phyloP scores from a whole-genome alignment of 2,888 invertebrate species.

The Caenorhabditis afra region DNA sequence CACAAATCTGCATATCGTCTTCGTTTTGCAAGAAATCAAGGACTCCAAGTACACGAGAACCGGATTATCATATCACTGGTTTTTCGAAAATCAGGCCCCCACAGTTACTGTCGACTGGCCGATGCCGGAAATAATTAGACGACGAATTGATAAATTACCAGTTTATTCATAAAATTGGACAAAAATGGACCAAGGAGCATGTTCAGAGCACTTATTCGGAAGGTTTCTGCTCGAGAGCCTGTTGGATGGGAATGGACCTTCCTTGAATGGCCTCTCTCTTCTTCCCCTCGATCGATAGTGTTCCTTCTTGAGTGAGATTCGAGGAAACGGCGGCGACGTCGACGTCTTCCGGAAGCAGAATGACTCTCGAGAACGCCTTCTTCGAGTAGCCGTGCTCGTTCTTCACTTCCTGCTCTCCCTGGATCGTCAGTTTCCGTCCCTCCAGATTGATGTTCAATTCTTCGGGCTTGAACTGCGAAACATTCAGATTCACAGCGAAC shows the following conservation, averaged over 20 bases:
- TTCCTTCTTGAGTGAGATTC: constrained; percentile 43
- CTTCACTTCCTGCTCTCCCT: constrained; percentile 61
- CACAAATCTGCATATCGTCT: not conserved
- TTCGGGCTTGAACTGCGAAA: constrained; percentile 64
- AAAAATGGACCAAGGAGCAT: no score
- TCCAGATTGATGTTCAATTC: constrained; percentile 66
- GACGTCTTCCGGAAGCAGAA: constrained; percentile 60
- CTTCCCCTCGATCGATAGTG: constrained; percentile 59
- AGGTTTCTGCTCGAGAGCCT: constrained; percentile 46
- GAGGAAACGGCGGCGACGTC: constrained; percentile 55
- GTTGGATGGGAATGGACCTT: constrained; percentile 46
- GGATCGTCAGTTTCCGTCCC: constrained; percentile 58
- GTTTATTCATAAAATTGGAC: no score
- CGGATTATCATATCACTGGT: constrained; percentile 44
- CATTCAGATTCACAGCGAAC: constrained; percentile 62
- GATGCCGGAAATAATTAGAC: no score
- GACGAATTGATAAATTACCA: no score
- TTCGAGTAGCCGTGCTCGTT: constrained; percentile 57
- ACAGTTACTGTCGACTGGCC: constrained; percentile 4
- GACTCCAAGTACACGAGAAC: constrained; percentile 18
- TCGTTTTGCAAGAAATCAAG: constrained; percentile 24
- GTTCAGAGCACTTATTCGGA: no score
- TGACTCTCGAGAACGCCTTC: constrained; percentile 63
- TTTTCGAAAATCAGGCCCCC: constrained; percentile 18
- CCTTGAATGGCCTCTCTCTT: constrained; percentile 26